Evolutionary conservation across 2,888 invertebrate species (phyloP), one percentile per base, ranked within the genome.

Genomic region (Protophormia terraenovae): DNA sequence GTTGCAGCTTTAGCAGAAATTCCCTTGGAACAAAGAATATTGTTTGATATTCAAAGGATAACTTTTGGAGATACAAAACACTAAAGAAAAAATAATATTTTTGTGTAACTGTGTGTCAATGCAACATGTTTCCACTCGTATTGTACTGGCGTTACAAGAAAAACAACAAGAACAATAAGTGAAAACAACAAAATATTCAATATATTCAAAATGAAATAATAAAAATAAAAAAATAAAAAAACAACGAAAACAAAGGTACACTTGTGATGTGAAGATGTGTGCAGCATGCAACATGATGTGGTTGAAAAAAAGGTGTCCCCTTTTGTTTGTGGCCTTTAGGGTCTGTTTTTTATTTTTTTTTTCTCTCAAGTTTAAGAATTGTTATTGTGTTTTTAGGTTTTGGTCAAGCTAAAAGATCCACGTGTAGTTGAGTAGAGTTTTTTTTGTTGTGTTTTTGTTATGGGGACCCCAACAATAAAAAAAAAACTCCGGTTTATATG

Each of bases 101-200:
- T 55, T 66, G n/a, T 60, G 45, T 62, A 78, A 69, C 47, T 80
- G 55, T 84, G 66, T 85, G 80, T 86, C 80, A 69, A 66, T 73
- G 67, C 81, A 82, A 73, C 73, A 73, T 77, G 67, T 82, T 60
- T 62, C 69, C 41, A 69, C 10, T 41, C 8, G 55, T 45, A 82
- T 85, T 85, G 85, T 85, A 79, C 78, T 85, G 85, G 85, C 85
- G 85, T 85, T 85, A 85, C 85, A 84, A 69, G 80, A 77, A 67
- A 53, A 32, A 66, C 58, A 75, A 62, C 60, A 73, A 76, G 22
- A 75, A 79, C 53, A 73, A 47, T 10, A 50, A 32, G 29, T 1
- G 3, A 27, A 38, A 64, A 38, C 77, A 66, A 72, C 35, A 77
- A 67, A 64, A 64, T 64, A 60, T 53, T 67, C 22, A 69, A 75